Conservation (phyloP, 2,113 vertebrate genomes). For the Nicator chloris region DNA sequence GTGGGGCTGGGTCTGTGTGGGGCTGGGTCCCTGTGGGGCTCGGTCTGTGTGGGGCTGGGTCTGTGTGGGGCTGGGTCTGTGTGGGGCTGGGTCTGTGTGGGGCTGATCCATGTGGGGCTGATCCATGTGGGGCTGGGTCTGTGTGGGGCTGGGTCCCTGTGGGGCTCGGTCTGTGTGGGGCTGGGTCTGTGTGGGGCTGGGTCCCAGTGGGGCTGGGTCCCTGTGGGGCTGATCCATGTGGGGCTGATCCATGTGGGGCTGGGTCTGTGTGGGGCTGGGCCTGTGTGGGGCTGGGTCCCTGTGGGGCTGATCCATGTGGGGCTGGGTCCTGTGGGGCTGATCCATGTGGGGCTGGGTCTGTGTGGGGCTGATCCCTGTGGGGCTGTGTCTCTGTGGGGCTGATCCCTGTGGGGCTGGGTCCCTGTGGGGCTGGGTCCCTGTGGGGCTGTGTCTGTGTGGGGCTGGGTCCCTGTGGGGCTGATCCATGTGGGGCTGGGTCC, state of each 20-base stretch:
- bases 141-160: neutral
- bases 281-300: no score
- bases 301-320: accelerated
- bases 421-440: neutral
- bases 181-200: neutral
- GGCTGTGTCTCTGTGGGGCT: no score
- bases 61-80: no score
- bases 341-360: neutral
- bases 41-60: neutral
- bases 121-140: no score
- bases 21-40: neutral
- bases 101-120: neutral
- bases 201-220: accelerated
- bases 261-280: accelerated
- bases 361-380: no score
- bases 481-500: accelerated
- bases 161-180: no score
- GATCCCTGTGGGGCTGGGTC: neutral
- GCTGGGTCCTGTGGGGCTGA: neutral
- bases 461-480: neutral
- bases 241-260: no score
- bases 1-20: neutral
- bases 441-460: neutral
- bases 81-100: no score
- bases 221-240: no score